Conservation (phyloP, 2,797 vertebrate species). For the Rhincodon typus region DNA sequence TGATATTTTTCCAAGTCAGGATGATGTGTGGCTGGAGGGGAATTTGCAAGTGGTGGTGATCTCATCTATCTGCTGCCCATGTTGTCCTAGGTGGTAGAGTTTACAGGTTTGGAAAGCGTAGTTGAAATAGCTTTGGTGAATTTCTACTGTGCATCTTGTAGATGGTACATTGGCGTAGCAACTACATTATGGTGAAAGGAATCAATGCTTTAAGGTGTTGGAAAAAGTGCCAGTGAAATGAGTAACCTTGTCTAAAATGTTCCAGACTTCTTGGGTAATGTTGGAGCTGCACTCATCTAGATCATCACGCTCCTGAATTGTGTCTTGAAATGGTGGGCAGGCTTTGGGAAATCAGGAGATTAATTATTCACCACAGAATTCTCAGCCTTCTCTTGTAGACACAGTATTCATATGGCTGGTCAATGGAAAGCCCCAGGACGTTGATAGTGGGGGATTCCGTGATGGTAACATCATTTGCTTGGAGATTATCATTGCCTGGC, state of each 20-base stretch:
- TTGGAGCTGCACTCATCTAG: not conserved
- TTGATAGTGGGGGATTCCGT: not conserved
- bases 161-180: not conserved
- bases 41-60: not conserved
- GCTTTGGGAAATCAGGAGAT: no score
- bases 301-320: no score
- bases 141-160: not conserved
- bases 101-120: no score
- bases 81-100: not conserved
- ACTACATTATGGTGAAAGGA: not conserved
- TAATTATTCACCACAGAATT: not conserved
- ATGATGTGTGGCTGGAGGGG: not conserved
- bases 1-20: not conserved
- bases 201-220: not conserved
- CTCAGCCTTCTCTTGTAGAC: not conserved
- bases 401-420: not conserved
- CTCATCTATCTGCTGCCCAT: not conserved
- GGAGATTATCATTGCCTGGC: not conserved
- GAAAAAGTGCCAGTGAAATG: not conserved
- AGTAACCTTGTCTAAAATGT: not conserved
- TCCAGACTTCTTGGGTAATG: not conserved
- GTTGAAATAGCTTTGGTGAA: no score
- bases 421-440: not conserved
- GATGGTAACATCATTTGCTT: not conserved
- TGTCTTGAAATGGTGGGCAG: not conserved